Conservation (phyloP, 2,888 invertebrate species). For the Sialis fuliginosa region DNA sequence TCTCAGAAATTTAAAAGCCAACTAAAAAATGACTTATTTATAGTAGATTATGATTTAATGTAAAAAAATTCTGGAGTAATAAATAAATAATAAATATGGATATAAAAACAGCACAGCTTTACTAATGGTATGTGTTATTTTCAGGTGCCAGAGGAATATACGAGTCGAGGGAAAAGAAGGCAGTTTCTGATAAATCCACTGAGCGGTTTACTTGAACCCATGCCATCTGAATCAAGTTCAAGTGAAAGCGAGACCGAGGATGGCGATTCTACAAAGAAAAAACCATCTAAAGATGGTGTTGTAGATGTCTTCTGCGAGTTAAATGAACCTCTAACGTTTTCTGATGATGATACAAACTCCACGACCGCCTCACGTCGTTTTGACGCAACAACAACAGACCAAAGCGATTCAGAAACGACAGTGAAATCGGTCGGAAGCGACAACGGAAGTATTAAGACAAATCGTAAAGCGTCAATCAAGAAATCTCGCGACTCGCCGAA, state of each 20-base stretch:
- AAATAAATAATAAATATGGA: too few relatives aligned
- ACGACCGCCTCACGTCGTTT: conserved; percentile 32
- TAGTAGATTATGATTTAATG: too few relatives aligned
- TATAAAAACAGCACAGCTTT: conserved; percentile 21
- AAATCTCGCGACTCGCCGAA: conserved; percentile 23
- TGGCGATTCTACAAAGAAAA: conserved; percentile 18
- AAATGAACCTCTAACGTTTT: conserved; percentile 30
- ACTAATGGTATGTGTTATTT: conserved; percentile 25
- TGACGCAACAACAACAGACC: conserved; percentile 23
- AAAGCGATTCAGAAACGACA: conserved; percentile 37
- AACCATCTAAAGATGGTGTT: conserved; percentile 9
- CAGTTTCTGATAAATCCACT: conserved; percentile 81
- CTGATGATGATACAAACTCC: conserved; percentile 40
- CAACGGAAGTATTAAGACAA: conserved; percentile 25
- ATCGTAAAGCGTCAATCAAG: conserved; percentile 16
- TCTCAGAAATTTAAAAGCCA: too few relatives aligned
- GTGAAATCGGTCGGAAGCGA: conserved; percentile 38
- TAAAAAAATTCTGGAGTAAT: too few relatives aligned
- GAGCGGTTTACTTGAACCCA: conserved; percentile 71
- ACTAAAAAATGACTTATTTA: too few relatives aligned
- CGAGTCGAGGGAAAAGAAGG: conserved; percentile 46
- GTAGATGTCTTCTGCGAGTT: conserved; percentile 24
- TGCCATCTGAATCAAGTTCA: conserved; percentile 47
- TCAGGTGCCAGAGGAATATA: conserved; percentile 27
- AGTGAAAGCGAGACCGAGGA: conserved; percentile 37